Evolutionary conservation across 2,888 invertebrate genomes (phyloP), one percentile per base, ranked within the genome.

Genomic region (Aphidius colemani): DNA sequence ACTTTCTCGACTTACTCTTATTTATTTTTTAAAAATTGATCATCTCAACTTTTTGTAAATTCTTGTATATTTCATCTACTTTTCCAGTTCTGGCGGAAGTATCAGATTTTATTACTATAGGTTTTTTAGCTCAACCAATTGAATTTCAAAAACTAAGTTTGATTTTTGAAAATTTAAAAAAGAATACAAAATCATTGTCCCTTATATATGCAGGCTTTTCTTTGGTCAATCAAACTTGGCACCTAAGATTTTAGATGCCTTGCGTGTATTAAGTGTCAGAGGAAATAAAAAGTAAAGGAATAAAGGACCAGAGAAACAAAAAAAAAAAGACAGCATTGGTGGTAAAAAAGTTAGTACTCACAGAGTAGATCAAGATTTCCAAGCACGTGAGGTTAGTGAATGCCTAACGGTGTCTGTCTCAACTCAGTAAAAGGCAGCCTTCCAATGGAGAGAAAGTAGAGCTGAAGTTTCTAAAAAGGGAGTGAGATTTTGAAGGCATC

Each of bases 311-410:
- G 53, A 18, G 53, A 60, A 58, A n/a, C 46, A 43, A 63, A 63
- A 56, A 64, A 59, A 64, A 51, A 63, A 64, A 61, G 48, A 53
- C 43, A 53, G 66, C 61, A 58, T 18, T 63, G 67, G 66, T 59
- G 69, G 65, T 68, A 67, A 67, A 68, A 53, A 58, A 59, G 67
- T 63, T 66, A 69, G 71, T 75, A 73, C 71, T 71, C 66, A 68
- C 69, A 70, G 72, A 72, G 72, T 71, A 72, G 72, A 77, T 77
- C 76, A 76, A 72, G 74, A 75, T 78, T 80, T 78, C 80, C 74
- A 72, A 74, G 79, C 78, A 81, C 80, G 79, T 78, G 81, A 76
- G 73, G 67, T 76, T 39, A 51, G 64, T 58, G 59, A 51, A 40
- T 46, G 56, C 55, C 44, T 2, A 48, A 7, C 53, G 10, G 57